Conservation (phyloP, 92 coral and sea anemone genomes). For the Phenganax subtilis region DNA sequence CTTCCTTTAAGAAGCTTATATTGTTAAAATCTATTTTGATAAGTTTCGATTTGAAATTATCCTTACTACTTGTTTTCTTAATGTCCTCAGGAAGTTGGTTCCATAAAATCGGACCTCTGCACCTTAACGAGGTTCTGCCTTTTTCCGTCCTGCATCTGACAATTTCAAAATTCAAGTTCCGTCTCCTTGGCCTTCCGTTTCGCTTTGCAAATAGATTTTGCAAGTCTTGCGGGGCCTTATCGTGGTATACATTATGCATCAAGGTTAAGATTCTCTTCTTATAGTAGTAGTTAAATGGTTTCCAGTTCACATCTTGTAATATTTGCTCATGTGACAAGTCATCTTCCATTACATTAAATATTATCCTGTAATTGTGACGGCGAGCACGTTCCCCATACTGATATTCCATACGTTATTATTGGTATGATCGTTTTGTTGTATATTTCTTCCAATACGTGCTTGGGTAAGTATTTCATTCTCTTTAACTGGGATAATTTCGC, state of each 20-base stretch:
- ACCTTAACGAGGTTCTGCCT: constrained; percentile 36
- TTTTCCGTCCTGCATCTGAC: constrained; percentile 1
- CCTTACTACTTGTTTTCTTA: neutral
- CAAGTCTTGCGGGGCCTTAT: neutral
- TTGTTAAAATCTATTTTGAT: too few species aligned
- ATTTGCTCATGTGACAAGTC: neutral
- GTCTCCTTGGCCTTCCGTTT: neutral
- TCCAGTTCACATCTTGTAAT: constrained; percentile 19
- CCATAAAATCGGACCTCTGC: constrained; percentile 29
- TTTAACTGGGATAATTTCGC: constrained; percentile 25
- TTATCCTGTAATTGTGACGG: constrained; percentile 27
- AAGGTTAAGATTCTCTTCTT: constrained; percentile 20
- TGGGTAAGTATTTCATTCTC: neutral
- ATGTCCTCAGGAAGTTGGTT: constrained; percentile 23
- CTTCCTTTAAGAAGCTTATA: too few species aligned
- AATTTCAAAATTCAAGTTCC: constrained; percentile 1
- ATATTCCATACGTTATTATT: constrained; percentile 36
- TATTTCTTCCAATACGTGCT: constrained; percentile 23
- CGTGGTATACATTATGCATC: neutral
- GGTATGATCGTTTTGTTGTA: constrained; percentile 12
- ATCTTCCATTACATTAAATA: constrained; percentile 4
- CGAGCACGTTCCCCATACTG: constrained; percentile 46
- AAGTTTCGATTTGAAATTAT: neutral
- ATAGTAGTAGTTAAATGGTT: constrained; percentile 12
- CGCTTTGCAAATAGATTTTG: neutral